Percentiles rank a stretch among this genome's conserved stretches.
Conservation (phyloP, 2,888 invertebrate genomes). For the Caenorhabditis sp. region DNA sequence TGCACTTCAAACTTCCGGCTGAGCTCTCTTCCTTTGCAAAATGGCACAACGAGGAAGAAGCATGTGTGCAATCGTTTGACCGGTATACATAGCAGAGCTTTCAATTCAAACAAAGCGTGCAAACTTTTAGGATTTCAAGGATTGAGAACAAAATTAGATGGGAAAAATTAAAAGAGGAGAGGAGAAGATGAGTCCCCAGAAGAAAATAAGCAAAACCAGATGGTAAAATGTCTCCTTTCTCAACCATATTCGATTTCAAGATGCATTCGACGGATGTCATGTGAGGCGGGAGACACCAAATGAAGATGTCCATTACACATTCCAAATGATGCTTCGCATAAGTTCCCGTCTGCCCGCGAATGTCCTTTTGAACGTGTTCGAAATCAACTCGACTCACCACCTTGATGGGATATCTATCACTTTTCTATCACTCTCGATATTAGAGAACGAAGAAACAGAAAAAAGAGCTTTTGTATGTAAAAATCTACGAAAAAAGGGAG, state of each 20-base stretch:
- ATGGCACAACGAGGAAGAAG: constrained; percentile 2
- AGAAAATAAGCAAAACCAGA: constrained; percentile 31
- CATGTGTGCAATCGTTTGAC: constrained; percentile 21
- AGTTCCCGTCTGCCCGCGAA: constrained; percentile 30
- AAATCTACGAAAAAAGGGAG: constrained; percentile 7
- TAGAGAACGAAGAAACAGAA: constrained; percentile 7
- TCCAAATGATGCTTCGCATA: constrained; percentile 55
- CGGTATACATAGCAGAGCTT: constrained; percentile 18
- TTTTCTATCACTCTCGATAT: constrained; percentile 18
- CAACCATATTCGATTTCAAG: constrained; percentile 66
- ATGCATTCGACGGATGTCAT: constrained; percentile 52
- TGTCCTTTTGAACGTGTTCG: constrained; percentile 43
- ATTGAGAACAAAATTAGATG: constrained; percentile 27
- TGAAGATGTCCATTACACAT: constrained; percentile 58
- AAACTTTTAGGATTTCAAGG: constrained; percentile 35
- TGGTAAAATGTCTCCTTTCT: constrained; percentile 55
- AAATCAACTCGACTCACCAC: constrained; percentile 44
- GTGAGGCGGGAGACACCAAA: constrained; percentile 44
- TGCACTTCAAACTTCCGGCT: constrained; percentile 33
- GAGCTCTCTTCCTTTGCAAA: constrained; percentile 32
- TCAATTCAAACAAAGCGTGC: constrained; percentile 55
- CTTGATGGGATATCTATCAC: constrained; percentile 33
- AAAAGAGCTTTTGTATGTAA: constrained; percentile 4
- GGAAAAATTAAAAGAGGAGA: background rate
- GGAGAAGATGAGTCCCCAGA: constrained; percentile 2